Percentiles rank a stretch among this genome's conserved stretches.
These are phyloP conservation scores for Nycteola revayana DNA, from an alignment of 2,888 invertebrate species.

Conservation along the genomic window DNA sequence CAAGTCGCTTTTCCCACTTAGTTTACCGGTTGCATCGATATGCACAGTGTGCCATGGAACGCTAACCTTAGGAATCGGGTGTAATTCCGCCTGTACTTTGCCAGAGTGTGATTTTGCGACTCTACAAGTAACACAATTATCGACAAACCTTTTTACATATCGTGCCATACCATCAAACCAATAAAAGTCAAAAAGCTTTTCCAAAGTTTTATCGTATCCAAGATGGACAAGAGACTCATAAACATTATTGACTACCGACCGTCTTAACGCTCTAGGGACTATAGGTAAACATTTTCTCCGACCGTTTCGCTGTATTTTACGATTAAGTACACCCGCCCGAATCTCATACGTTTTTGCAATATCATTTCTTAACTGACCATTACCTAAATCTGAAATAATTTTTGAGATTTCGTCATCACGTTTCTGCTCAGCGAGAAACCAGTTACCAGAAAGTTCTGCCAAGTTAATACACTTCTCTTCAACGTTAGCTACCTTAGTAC, in stretches of 20 bases:
- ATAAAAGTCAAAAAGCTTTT: conserved; percentile 1
- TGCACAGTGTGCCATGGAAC: conserved; percentile 7
- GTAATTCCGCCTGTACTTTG: conserved; percentile 19
- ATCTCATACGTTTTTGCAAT: not conserved
- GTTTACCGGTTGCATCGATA: not conserved
- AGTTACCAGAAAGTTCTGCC: conserved; percentile 3
- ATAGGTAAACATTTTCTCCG: not conserved
- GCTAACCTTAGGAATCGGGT: conserved; percentile 19
- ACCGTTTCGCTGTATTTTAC: not conserved
- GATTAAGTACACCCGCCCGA: not conserved
- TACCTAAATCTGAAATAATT: not conserved
- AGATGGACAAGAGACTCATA: conserved; percentile 13
- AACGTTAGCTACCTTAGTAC: no score
- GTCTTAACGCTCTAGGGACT: not conserved
- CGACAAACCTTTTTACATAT: conserved; percentile 5
- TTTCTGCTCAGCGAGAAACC: conserved; percentile 10
- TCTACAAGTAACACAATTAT: conserved; percentile 20
- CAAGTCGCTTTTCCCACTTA: not conserved
- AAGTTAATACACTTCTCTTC: no score
- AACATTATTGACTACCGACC: not conserved
- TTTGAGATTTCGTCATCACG: conserved; percentile 2
- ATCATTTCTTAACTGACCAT: not conserved
- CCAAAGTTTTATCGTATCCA: conserved; percentile 26
- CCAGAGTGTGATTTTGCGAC: conserved; percentile 24
- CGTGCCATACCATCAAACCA: conserved; percentile 5